Percentiles rank a stretch among this genome's conserved stretches.
These are phyloP conservation scores for Lethocerus indicus DNA, from an alignment of 1,140 invertebrate genomes.

Conservation along the genomic window DNA sequence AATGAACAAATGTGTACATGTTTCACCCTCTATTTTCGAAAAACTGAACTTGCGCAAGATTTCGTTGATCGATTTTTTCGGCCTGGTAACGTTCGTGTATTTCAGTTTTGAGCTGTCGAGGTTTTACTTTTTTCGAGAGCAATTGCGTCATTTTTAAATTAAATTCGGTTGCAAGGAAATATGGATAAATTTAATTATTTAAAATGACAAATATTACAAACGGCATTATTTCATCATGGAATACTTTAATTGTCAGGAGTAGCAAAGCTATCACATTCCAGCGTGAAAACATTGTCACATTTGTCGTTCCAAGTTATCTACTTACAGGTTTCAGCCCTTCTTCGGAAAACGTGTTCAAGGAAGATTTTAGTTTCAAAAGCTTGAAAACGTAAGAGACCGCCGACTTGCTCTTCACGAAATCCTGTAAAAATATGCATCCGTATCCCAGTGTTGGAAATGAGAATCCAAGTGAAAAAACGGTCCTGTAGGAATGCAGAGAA, in stretches of 20 bases:
- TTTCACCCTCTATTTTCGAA: not conserved
- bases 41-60: not conserved
- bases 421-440: conserved; percentile 33
- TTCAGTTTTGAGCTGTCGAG: not conserved
- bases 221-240: too few relatives aligned
- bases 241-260: not conserved
- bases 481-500: conserved; percentile 19
- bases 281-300: not conserved
- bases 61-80: not conserved
- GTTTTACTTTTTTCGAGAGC: not conserved
- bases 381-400: conserved; percentile 33
- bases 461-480: conserved; percentile 29
- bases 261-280: not conserved
- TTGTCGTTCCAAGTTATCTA: not conserved
- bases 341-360: conserved; percentile 27
- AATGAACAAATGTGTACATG: not conserved
- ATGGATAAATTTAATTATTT: too few relatives aligned
- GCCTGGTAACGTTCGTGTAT: not conserved
- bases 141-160: not conserved
- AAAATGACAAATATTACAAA: too few relatives aligned
- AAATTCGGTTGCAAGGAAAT: not conserved
- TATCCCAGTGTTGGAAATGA: conserved; percentile 30
- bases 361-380: conserved; percentile 29
- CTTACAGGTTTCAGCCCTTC: conserved; percentile 24
- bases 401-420: conserved; percentile 39